Evolutionary conservation across 2,113 vertebrate species (phyloP), one percentile per base, ranked within the genome.

Genomic region (Salvator merianae): DNA sequence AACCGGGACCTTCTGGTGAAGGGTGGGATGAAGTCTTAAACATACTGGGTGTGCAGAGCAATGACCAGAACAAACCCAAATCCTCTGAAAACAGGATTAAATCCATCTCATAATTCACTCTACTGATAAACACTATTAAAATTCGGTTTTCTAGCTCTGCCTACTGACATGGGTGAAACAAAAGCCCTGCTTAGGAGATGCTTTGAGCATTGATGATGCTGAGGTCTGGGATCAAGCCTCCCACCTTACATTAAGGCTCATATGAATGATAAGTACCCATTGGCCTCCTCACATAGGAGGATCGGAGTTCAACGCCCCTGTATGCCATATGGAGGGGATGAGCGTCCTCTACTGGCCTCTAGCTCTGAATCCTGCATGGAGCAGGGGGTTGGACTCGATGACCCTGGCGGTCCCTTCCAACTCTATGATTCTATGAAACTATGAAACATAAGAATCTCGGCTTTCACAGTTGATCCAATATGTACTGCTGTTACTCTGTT

Each of bases 81-180:
- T 77, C 89, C 91, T 91, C 85, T 87, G 88, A 79, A 59, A 91
- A 89, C 38, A 83, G 87, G 20, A 94, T 92, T 82, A 84, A 87
- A 92, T 90, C 86, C 82, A 84, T 34, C 79, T 88, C 84, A 76
- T 88, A 90, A 90, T 91, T 89, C 83, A 68, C 83, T 82, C 53
- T 79, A 84, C 79, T 55, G 81, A 0, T 2, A 90, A 81, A 86
- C 16, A 3, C 77, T 72, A 78, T 88, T 26, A 7, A 18, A 32
- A 66, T 68, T 32, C 40, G 68, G 53, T 4, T 87, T 77, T 40
- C 0, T 69, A 80, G 63, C 78, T 87, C 86, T 81, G 84, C 84
- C 77, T 91, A 59, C 59, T 55, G 72, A 88, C 83, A 87, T 78
- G 36, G 0, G 63, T 75, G 86, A 43, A 65, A 43, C 0, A 0